These are phyloP conservation scores for Pachyseris speciosa DNA, from an alignment of 64 coral and sea anemone species.

Conservation along the genomic window DNA sequence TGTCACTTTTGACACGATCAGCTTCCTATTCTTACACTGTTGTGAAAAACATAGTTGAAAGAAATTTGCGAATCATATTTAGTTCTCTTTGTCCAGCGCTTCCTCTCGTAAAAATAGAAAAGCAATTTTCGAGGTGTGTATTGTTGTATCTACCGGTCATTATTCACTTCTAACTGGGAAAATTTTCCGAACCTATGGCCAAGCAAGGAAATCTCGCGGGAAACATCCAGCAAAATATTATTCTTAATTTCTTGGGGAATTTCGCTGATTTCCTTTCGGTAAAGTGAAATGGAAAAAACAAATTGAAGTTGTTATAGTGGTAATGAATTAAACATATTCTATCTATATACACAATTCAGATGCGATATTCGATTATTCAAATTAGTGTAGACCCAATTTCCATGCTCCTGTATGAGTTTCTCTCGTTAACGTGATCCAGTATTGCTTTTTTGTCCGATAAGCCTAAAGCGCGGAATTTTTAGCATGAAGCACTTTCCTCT, in stretches of 20 bases:
- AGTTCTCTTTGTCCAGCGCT: not conserved
- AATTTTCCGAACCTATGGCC: constrained; percentile 3
- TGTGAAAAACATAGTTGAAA: constrained; percentile 7
- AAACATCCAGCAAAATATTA: constrained; percentile 18
- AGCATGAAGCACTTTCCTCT: not conserved
- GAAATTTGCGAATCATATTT: constrained; percentile 23
- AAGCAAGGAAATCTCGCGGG: not conserved
- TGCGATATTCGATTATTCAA: constrained; percentile 74
- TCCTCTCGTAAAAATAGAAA: constrained; percentile 12
- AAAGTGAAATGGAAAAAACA: constrained; percentile 50
- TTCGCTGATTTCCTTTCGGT: constrained; percentile 30
- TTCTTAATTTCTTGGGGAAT: constrained; percentile 41
- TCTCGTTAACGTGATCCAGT: not conserved
- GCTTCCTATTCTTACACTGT: not conserved
- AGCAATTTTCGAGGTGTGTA: not conserved
- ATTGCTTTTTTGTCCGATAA: not conserved
- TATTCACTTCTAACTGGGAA: constrained; percentile 17
- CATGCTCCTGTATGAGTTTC: not conserved
- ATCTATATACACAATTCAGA: constrained; percentile 57
- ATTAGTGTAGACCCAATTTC: constrained; percentile 31
- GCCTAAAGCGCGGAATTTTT: too few relatives aligned
- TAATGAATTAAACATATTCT: constrained; percentile 73
- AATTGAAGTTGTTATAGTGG: constrained; percentile 58
- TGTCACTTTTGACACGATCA: constrained; percentile 34
- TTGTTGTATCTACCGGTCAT: not conserved